These are phyloP conservation scores for Pagrus major DNA, from an alignment of 2,113 vertebrate species.

Conservation along the genomic window DNA sequence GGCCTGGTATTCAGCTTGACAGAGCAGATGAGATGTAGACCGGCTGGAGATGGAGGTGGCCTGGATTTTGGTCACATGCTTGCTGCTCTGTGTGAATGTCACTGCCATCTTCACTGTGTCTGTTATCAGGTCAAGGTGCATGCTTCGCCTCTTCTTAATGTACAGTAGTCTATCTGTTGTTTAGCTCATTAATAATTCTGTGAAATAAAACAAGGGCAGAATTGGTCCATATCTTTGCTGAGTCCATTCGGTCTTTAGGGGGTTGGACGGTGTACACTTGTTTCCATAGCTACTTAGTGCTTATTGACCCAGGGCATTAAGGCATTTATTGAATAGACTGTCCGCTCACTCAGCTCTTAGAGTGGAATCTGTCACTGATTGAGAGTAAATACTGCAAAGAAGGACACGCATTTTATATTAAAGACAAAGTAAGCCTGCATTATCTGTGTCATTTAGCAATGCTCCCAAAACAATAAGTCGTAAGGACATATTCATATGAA, in stretches of 20 bases:
- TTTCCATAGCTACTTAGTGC: constrained; percentile 58
- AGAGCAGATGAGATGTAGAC: constrained; percentile 39
- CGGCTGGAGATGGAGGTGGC: constrained; percentile 22
- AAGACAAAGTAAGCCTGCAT: constrained; percentile 22
- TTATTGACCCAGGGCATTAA: constrained; percentile 36
- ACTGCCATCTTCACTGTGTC: background rate
- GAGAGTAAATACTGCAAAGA: constrained; percentile 35
- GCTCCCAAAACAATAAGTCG: too few relatives aligned
- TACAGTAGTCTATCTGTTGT: background rate
- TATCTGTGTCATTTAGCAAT: constrained; percentile 27
- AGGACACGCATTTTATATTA: constrained; percentile 41
- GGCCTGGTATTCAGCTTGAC: constrained; percentile 44
- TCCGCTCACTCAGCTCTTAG: constrained; percentile 45
- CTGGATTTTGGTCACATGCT: constrained; percentile 51
- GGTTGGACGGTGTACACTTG: constrained; percentile 27
- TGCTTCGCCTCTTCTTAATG: background rate
- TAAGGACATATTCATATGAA: too few relatives aligned
- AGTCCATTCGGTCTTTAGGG: constrained; percentile 18
- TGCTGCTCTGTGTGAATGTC: constrained; percentile 17
- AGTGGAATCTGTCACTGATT: constrained; percentile 45
- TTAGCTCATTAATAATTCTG: constrained; percentile 9
- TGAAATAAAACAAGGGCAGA: constrained; percentile 11
- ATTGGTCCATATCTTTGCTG: constrained; percentile 22
- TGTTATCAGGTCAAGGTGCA: constrained; percentile 5
- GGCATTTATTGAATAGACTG: constrained; percentile 44